A percentile compares a stretch with the other conserved stretches of the same genome.
Conservation (phyloP, 2,797 vertebrate species). For the Muscicapa comitata region DNA sequence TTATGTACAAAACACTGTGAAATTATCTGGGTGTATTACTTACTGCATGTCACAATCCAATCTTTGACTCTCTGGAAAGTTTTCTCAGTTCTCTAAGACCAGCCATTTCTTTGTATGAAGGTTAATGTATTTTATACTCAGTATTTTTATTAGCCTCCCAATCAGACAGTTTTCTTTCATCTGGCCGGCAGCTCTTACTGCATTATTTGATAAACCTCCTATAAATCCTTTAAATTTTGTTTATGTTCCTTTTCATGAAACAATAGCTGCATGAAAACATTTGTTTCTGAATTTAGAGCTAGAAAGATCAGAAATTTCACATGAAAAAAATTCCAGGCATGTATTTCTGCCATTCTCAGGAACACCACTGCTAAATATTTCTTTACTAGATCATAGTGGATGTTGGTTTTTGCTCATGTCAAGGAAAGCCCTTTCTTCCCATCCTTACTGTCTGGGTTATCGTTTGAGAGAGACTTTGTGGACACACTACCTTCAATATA, state of each 20-base stretch:
- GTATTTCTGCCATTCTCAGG: not conserved
- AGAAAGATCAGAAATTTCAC: slow-evolving; percentile 8
- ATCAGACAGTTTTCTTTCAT: slow-evolving; percentile 46
- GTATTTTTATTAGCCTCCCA: slow-evolving; percentile 32
- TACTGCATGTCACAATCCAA: not conserved
- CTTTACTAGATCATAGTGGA: not conserved
- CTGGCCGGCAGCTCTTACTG: slow-evolving; percentile 35
- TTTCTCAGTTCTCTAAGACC: not conserved
- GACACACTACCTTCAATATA: slow-evolving; percentile 66
- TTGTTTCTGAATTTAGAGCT: not conserved
- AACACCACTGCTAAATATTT: not conserved
- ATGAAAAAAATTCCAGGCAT: not conserved
- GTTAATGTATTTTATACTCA: slow-evolving; percentile 23
- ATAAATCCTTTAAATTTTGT: slow-evolving; percentile 36
- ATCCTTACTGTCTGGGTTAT: slow-evolving; percentile 26
- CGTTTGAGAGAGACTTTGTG: not conserved
- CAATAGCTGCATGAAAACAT: not conserved
- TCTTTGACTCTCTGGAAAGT: not conserved
- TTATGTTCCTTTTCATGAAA: not conserved
- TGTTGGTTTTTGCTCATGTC: not conserved
- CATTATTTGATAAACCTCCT: slow-evolving; percentile 41
- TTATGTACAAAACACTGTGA: not conserved
- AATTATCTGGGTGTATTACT: not conserved
- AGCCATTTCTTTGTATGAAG: not conserved
- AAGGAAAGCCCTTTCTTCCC: not conserved